phyloP scores from a whole-genome alignment of 2,113 vertebrate species.

The Eretmochelys imbricata region DNA sequence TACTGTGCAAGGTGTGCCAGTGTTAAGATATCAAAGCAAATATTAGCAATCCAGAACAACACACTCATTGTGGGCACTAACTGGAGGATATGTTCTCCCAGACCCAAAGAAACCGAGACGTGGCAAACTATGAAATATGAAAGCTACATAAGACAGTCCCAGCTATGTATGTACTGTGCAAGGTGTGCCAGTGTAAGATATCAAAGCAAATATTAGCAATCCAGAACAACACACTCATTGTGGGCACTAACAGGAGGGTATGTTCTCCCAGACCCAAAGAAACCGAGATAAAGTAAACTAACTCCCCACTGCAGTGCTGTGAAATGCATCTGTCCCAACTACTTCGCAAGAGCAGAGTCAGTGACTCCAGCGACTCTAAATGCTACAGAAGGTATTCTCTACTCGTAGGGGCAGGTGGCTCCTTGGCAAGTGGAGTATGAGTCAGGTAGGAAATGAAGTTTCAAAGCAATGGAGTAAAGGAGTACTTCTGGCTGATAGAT shows the following conservation, averaged over 20 bases:
- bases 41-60: not conserved
- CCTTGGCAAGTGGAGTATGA: not conserved
- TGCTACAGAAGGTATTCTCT: not conserved
- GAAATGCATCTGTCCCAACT: not conserved
- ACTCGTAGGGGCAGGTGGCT: not conserved
- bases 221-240: not conserved
- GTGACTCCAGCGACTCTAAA: not conserved
- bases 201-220: not conserved
- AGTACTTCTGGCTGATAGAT: not conserved
- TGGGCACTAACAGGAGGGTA: not conserved
- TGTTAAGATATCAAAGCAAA: not conserved
- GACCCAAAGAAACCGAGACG: not conserved
- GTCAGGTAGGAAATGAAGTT: not conserved
- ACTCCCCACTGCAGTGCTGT: not conserved
- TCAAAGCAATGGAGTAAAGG: not conserved
- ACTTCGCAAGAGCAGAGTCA: not conserved
- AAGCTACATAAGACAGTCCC: too few species aligned
- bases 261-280: not conserved
- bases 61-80: not conserved
- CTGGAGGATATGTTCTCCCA: not conserved
- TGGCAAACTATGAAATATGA: too few species aligned
- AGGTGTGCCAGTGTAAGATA: not conserved
- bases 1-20: not conserved
- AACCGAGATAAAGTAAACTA: not conserved
- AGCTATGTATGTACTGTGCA: not conserved